Conservation (phyloP, 2,113 vertebrate species). For the Donacobius atricapilla region DNA sequence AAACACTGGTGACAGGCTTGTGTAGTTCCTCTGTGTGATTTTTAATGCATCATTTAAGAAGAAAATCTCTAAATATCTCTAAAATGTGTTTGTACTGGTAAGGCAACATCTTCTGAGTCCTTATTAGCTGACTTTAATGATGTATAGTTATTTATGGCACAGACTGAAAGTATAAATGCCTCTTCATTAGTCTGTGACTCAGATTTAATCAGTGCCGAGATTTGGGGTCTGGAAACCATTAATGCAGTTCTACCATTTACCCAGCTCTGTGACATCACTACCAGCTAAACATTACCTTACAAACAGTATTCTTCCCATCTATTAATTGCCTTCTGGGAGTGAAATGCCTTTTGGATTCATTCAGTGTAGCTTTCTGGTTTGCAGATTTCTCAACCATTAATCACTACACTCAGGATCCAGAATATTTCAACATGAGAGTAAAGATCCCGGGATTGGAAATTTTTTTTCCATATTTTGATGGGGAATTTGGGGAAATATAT, state of each 20-base stretch:
- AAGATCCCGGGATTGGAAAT: neutral
- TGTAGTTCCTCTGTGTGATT: neutral
- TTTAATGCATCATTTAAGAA: neutral
- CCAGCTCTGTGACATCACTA: conserved; percentile 15
- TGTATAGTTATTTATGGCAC: conserved; percentile 32
- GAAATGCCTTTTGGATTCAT: conserved; percentile 1
- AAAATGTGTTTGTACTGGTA: neutral
- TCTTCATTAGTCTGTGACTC: conserved; percentile 39
- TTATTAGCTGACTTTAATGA: conserved; percentile 4
- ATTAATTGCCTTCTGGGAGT: neutral
- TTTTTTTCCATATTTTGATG: neutral
- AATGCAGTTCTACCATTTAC: conserved; percentile 3
- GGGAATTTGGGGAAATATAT: neutral
- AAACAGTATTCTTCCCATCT: neutral
- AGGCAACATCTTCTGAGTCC: neutral
- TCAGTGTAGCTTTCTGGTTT: neutral
- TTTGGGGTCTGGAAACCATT: conserved; percentile 28
- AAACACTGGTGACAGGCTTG: neutral
- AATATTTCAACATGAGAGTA: neutral
- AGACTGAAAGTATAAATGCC: conserved; percentile 24
- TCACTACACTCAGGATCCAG: neutral
- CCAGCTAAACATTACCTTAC: conserved; percentile 3
- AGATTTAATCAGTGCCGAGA: conserved; percentile 44
- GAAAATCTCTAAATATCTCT: neutral
- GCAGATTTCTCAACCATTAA: neutral